Percentiles rank a stretch among this genome's conserved stretches.
These are phyloP conservation scores for Phrynocephalus versicolor DNA, from an alignment of 2,113 vertebrate genomes.

Conservation along the genomic window DNA sequence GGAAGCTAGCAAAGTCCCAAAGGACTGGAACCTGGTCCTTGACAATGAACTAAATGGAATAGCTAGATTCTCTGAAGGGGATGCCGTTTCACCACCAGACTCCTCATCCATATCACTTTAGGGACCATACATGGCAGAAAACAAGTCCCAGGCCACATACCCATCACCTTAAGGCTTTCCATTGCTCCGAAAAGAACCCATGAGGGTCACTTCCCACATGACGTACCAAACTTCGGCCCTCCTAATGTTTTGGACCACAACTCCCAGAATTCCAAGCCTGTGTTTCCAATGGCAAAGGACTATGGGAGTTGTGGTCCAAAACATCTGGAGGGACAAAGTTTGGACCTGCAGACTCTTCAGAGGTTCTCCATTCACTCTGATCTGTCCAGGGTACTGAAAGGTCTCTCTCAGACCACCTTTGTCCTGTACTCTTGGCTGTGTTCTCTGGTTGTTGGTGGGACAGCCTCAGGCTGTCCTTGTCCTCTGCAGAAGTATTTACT, in stretches of 20 bases:
- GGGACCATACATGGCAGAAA: not conserved
- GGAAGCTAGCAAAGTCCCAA: too few relatives aligned
- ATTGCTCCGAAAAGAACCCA: not conserved
- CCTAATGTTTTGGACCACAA: too few relatives aligned
- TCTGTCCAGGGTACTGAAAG: constrained; percentile 16
- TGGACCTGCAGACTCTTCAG: too few relatives aligned
- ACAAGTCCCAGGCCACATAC: not conserved
- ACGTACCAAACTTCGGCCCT: too few relatives aligned
- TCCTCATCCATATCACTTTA: not conserved
- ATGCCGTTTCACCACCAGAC: not conserved
- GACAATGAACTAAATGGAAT: too few relatives aligned
- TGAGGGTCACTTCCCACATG: too few relatives aligned
- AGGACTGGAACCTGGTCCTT: too few relatives aligned
- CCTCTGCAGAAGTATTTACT: not conserved
- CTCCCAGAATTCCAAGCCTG: too few relatives aligned
- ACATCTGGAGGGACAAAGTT: too few relatives aligned
- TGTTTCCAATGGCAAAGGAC: too few relatives aligned
- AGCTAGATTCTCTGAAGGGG: not conserved
- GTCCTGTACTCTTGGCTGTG: not conserved
- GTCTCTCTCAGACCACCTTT: not conserved
- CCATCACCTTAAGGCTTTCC: not conserved
- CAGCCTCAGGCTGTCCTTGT: not conserved
- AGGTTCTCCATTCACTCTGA: not conserved
- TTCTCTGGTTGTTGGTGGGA: not conserved
- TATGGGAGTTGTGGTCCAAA: too few relatives aligned